Evolutionary conservation across 2,113 vertebrate species (phyloP).

Genomic region (Xyrauchen texanus): DNA sequence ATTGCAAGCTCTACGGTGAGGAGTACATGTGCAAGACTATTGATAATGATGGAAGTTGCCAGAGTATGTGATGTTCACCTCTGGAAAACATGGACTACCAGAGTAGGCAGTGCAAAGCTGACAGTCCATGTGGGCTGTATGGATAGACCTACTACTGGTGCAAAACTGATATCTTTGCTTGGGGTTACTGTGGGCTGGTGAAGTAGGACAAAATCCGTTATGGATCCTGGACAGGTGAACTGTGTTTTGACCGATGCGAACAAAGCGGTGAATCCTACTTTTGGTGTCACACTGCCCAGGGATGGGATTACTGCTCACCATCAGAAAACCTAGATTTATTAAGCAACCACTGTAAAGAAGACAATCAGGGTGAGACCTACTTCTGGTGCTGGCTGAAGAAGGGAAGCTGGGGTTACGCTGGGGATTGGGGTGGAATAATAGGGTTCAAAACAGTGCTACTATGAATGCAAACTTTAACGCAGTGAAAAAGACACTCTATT

Average conservation of each 20-base stretch:
- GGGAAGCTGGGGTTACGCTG: constrained; percentile 5
- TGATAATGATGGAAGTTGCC: too few relatives aligned
- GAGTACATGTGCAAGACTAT: too few relatives aligned
- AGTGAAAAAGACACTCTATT: too few relatives aligned
- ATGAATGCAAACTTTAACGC: too few relatives aligned
- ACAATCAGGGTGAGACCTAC: not conserved
- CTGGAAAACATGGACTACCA: not conserved
- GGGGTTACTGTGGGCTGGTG: constrained; percentile 11
- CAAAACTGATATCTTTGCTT: not conserved
- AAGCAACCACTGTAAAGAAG: not conserved
- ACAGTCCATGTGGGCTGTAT: not conserved
- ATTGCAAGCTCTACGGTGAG: too few relatives aligned
- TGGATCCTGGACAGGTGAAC: not conserved
- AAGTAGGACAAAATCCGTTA: not conserved
- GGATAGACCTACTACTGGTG: not conserved
- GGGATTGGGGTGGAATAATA: too few relatives aligned
- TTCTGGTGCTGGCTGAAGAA: not conserved
- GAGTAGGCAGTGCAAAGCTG: not conserved
- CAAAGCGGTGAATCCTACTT: not conserved
- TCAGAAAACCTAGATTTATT: not conserved
- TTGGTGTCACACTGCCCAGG: not conserved
- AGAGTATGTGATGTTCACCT: not conserved
- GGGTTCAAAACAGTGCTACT: too few relatives aligned
- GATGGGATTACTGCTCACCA: constrained; percentile 30
- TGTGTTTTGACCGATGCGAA: not conserved